Conservation (phyloP, 2,888 invertebrate genomes). For the Bembecia ichneumoniformis region DNA sequence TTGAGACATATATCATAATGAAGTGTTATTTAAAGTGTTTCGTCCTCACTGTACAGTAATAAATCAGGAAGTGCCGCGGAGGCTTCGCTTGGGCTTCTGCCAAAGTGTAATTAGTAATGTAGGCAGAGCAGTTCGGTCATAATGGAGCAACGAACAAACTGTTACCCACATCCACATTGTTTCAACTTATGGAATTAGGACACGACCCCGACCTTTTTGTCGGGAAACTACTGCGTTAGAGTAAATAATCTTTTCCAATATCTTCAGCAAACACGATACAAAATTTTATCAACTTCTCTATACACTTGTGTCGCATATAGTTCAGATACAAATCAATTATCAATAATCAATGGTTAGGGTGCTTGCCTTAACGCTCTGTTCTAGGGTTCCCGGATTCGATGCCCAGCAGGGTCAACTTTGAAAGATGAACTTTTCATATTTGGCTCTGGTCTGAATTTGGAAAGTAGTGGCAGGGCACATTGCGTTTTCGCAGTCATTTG, state of each 20-base stretch:
- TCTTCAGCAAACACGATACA: background rate
- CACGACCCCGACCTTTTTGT: conserved; percentile 19
- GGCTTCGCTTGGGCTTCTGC: conserved; percentile 50
- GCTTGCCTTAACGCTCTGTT: no score
- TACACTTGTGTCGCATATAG: no score
- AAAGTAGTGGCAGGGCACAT: no score
- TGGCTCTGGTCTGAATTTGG: no score
- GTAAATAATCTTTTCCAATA: background rate
- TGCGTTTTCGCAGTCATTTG: no score
- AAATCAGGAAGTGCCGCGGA: conserved; percentile 49
- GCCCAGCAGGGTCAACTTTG: no score
- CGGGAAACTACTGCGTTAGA: background rate
- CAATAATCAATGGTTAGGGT: no score
- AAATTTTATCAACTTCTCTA: background rate
- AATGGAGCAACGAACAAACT: conserved; percentile 38
- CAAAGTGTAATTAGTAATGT: conserved; percentile 62
- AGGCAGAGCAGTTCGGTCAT: conserved; percentile 30
- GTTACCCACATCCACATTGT: conserved; percentile 37
- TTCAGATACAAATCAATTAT: background rate
- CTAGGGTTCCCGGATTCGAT: no score
- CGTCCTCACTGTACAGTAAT: conserved; percentile 49
- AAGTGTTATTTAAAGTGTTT: conserved; percentile 53
- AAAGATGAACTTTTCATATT: no score
- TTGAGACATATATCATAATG: conserved; percentile 35
- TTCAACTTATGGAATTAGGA: conserved; percentile 44